These are phyloP conservation scores for Kryptolebias marmoratus DNA, from an alignment of 2,113 vertebrate species.

Conservation along the genomic window DNA sequence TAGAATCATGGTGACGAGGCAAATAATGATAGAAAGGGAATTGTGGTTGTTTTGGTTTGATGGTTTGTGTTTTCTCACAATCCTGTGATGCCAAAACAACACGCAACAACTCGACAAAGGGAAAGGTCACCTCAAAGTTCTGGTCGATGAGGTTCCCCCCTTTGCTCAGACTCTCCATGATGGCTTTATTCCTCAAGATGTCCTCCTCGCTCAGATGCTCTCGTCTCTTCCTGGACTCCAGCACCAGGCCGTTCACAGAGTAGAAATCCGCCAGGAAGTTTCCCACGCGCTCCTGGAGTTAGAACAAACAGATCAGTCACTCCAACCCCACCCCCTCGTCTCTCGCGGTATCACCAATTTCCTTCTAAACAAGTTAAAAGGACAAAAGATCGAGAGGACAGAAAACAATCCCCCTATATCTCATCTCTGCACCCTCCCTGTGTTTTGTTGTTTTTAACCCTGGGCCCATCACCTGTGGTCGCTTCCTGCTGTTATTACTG, in stretches of 20 bases:
- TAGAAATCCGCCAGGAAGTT: constrained; percentile 98
- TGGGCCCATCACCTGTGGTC: constrained; percentile 33
- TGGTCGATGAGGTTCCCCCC: constrained; percentile 96
- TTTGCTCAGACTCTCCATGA: constrained; percentile 99
- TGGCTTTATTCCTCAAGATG: constrained; percentile 97
- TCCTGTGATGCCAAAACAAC: background rate
- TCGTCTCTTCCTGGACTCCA: constrained; percentile 96
- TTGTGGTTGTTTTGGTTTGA: no score
- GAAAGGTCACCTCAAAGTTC: constrained; percentile 89
- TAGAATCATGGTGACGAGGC: no score
- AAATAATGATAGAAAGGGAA: no score
- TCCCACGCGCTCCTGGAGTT: constrained; percentile 92
- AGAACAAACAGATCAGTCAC: background rate
- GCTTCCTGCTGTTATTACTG: constrained; percentile 9
- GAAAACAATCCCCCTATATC: constrained; percentile 11
- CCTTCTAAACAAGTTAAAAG: constrained; percentile 31
- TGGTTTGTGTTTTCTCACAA: no score
- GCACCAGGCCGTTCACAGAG: constrained; percentile 93
- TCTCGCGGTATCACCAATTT: constrained; percentile 25
- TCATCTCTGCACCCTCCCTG: background rate
- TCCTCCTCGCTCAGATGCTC: constrained; percentile 98
- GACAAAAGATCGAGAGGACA: constrained; percentile 1
- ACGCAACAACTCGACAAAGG: background rate
- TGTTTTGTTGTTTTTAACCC: constrained; percentile 35
- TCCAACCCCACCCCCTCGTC: no score